Evolutionary conservation across 1,140 invertebrate species (phyloP).

Genomic region (Condylostylus longicornis): DNA sequence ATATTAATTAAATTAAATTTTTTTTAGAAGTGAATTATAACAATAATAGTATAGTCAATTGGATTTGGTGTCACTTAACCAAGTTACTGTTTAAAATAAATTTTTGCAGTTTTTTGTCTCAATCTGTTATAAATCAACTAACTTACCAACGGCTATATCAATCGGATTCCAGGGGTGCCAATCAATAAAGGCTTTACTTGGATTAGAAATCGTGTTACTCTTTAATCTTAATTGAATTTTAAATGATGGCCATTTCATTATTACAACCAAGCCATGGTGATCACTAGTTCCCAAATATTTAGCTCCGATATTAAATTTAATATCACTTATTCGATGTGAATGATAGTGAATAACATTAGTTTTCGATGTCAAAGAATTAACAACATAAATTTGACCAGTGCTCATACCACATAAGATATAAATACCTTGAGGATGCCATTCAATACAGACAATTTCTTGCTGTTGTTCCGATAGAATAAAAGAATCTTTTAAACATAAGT

Average conservation of each 20-base stretch:
- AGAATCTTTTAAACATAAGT: constrained; percentile 15
- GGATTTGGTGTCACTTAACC: too few relatives aligned
- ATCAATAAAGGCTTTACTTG: constrained; percentile 16
- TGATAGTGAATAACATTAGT: too few relatives aligned
- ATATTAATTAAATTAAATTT: too few relatives aligned
- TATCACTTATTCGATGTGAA: too few relatives aligned
- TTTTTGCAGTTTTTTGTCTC: too few relatives aligned
- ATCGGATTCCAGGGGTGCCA: constrained; percentile 28
- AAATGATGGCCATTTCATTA: constrained; percentile 14
- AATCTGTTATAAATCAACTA: too few relatives aligned
- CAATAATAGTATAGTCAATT: too few relatives aligned
- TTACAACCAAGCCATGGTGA: constrained; percentile 14
- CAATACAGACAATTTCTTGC: constrained; percentile 17
- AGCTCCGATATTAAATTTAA: too few relatives aligned
- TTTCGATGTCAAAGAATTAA: constrained; percentile 9
- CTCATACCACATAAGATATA: constrained; percentile 19
- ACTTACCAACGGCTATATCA: constrained; percentile 23
- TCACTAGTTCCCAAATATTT: constrained; percentile 24
- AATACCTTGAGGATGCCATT: constrained; percentile 16
- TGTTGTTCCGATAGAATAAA: constrained; percentile 11
- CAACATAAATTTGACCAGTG: constrained; percentile 12
- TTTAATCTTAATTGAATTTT: constrained; percentile 3
- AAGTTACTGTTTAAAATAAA: too few relatives aligned
- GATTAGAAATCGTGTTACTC: constrained; percentile 4
- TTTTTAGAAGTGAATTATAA: too few relatives aligned